phyloP scores from a whole-genome alignment of 2,888 invertebrate species.

The Mellilla xanthometata region DNA sequence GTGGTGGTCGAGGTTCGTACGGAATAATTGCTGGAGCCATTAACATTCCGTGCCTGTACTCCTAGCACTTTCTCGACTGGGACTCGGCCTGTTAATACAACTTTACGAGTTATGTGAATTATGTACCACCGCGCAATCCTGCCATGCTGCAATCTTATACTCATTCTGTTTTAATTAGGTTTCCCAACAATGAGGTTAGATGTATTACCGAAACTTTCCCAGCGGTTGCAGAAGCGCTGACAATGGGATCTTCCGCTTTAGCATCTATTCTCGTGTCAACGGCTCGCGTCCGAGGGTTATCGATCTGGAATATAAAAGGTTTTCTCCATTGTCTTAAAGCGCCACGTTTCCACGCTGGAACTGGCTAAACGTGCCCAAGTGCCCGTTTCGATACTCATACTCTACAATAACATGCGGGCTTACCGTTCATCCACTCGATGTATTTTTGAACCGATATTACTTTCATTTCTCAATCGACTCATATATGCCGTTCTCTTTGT shows the following conservation, averaged over 20 bases:
- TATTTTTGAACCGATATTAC: constrained; percentile 57
- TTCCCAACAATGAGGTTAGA: constrained; percentile 11
- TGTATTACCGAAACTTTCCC: constrained; percentile 13
- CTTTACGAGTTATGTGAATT: constrained; percentile 46
- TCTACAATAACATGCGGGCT: constrained; percentile 21
- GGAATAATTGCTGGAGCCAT: constrained; percentile 62
- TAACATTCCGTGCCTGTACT: constrained; percentile 59
- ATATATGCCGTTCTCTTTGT: constrained; percentile 42
- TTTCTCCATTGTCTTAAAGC: constrained; percentile 70
- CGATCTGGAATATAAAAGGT: constrained; percentile 68
- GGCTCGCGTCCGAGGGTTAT: constrained; percentile 64
- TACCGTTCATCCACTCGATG: constrained; percentile 34
- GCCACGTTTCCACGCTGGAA: constrained; percentile 47
- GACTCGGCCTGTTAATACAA: constrained; percentile 41
- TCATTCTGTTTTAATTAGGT: constrained; percentile 5
- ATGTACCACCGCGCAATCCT: constrained; percentile 29
- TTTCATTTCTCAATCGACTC: constrained; percentile 54
- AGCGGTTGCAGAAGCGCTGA: constrained; percentile 41
- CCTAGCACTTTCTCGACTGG: constrained; percentile 60
- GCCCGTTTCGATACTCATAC: constrained; percentile 38
- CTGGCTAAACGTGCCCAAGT: constrained; percentile 70
- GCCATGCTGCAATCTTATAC: constrained; percentile 17
- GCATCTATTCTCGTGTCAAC: constrained; percentile 56
- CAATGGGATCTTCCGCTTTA: constrained; percentile 20
- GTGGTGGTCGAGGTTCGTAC: constrained; percentile 42